phyloP scores from a whole-genome alignment of 2,113 vertebrate genomes.

The Alexandromys fortis region DNA sequence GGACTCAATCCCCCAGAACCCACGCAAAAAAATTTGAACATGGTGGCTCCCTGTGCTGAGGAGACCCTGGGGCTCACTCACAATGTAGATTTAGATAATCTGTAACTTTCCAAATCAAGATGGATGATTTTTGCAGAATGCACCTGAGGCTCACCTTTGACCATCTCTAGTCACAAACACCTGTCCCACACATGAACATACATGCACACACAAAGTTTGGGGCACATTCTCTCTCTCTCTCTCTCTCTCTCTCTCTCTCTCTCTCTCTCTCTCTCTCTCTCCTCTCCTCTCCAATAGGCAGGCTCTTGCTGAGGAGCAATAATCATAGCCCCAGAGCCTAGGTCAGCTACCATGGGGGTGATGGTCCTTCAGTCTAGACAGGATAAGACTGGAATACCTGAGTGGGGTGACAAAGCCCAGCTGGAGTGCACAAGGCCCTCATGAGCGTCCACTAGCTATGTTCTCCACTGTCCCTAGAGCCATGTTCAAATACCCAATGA shows the following conservation, averaged over 20 bases:
- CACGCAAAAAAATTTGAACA: neutral
- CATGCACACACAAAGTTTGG: too few species aligned
- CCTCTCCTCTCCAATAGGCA: neutral
- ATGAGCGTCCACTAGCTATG: too few species aligned
- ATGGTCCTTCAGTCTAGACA: neutral
- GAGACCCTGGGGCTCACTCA: neutral
- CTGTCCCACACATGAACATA: neutral
- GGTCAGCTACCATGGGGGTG: rapidly evolving
- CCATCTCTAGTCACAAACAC: neutral
- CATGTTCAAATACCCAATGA: neutral
- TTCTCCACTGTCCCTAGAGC: neutral
- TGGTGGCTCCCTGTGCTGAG: neutral
- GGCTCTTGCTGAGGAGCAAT: neutral
- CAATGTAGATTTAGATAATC: too few species aligned
- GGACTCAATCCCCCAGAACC: neutral
- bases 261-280: neutral
- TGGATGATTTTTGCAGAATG: too few species aligned
- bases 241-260: neutral
- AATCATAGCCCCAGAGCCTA: neutral
- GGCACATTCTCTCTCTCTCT: neutral
- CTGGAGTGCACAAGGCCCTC: neutral
- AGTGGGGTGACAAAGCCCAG: neutral
- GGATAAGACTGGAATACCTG: neutral
- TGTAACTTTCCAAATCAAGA: neutral
- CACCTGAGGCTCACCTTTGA: neutral